Base-by-base conservation (phyloP, 2,113 vertebrate genomes). In the Limnothrissa miodon region DNA sequence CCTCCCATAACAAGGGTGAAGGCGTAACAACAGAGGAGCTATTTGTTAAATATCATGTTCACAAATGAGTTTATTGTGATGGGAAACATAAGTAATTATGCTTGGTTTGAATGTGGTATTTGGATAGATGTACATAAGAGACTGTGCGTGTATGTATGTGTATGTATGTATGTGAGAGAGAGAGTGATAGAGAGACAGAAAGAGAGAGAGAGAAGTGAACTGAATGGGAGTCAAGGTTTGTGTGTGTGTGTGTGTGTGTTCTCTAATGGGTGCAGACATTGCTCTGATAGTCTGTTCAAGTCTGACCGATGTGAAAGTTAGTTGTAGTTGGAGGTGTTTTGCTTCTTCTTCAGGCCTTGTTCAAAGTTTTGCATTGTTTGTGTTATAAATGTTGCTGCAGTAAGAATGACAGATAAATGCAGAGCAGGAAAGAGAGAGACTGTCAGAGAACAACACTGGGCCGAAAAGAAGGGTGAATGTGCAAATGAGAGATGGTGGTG, bases 241-340 rank as follows among this genome's bases (percentile, higher is more conserved):
- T 74, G 46, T 53, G 80, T 81, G 80, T 33, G 17, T 81, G 80
- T 53, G 80, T 81, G 46, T 46, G 56, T 59, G 56, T n/a, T 25
- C 21, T 17, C 56, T 82, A 23, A 17, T 13, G 21, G 11, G 29
- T 46, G 80, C 1, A n/a, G 19, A 25, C 59, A 66, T 33, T 29
- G n/a, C 59, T 33, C 25, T 29, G n/a, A 0, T 33, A 11, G 59
- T 33, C 66, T 36, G 66, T 15, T 13, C 29, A 13, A 13, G 66
- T 74, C 29, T 74, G 66, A 74, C 66, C 13, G 1, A 5, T 11
- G 46, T 48, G 46, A 48, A 48, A 5, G 51, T 33, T 2, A 33
- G 29, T 33, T 2, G 25, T 33, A 36, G 33, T 33, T 74, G 29
- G 29, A 74, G 66, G 36, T 74, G 29, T 36, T 33, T 74, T 15